Conservation (phyloP, 2,113 vertebrate species). For the Corapipo altera region DNA sequence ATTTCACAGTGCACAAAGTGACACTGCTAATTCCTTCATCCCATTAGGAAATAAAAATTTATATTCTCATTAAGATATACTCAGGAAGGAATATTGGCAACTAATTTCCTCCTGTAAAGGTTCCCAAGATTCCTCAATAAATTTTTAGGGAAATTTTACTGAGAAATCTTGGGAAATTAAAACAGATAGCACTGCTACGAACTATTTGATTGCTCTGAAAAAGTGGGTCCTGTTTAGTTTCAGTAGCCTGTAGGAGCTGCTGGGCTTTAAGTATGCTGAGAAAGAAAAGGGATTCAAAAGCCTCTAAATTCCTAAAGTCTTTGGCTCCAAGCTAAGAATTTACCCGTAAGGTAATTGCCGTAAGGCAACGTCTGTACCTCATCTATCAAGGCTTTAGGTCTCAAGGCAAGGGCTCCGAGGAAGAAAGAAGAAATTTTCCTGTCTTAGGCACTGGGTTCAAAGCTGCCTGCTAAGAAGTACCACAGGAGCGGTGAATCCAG, state of each 20-base stretch:
- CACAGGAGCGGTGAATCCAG: accelerated
- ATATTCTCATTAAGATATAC: neutral
- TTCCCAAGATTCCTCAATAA: neutral
- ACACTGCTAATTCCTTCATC: neutral
- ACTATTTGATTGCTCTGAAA: neutral
- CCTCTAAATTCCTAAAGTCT: neutral
- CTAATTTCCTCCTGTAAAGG: neutral
- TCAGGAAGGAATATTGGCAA: neutral
- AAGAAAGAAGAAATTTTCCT: neutral
- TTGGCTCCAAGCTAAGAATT: neutral
- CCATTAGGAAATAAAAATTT: neutral
- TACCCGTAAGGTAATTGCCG: neutral
- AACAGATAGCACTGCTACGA: neutral
- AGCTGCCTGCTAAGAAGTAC: neutral
- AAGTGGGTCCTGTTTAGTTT: neutral
- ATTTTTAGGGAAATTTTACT: neutral
- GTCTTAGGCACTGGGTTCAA: neutral
- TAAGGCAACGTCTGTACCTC: neutral
- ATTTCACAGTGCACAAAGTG: neutral
- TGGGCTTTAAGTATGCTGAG: neutral
- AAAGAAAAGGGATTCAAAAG: neutral
- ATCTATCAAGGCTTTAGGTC: neutral
- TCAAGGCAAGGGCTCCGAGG: neutral
- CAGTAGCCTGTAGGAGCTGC: neutral
- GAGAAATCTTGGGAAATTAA: neutral